Evolutionary conservation across 2,797 vertebrate species (phyloP), one percentile per base, ranked within the genome.

Genomic region (Myoxocephalus aenaeus): DNA sequence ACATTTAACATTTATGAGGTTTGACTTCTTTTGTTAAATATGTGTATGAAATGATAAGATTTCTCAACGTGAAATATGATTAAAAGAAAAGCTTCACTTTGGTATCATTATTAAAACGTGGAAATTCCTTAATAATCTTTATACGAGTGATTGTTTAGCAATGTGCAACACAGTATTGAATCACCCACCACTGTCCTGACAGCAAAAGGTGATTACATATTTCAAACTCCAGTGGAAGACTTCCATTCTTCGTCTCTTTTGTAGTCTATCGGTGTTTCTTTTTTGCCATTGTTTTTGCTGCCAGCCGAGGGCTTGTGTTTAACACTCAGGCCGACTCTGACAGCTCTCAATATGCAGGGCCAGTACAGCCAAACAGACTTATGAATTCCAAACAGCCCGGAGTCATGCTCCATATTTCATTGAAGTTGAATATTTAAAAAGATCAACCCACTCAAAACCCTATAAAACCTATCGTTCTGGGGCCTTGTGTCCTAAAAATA

Each of bases 341-440:
- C 94, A 93, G 93, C 86, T 91, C 92, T 95, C 95, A 93, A 93
- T 94, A 95, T 94, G 94, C 93, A 92, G 92, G 92, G 91, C 93
- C 90, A 91, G 84, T 87, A 88, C 93, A 88, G 89, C 87, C 88
- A 95, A 95, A 95, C 91, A 90, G 90, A 95, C 94, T 96, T 94
- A 95, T 93, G 92, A 94, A 96, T 96, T 96, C 95, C 95, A 95
- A 96, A 96, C 95, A 95, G 95, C 95, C 95, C 66, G 78, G 82
- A 96, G 95, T 95, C 94, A 95, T 96, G 94, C 95, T 96, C 93
- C 93, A 96, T 96, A 96, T 96, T 96, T 96, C 94, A 96, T 95
- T 95, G 92, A 95, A 95, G 95, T 95, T 96, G 95, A 96, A 96
- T 96, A 96, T 96, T 96, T 96, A 94, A 96, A 96, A 96, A 96